These are phyloP conservation scores for Miltochrista miniata DNA, from an alignment of 2,888 invertebrate genomes.

Conservation along the genomic window DNA sequence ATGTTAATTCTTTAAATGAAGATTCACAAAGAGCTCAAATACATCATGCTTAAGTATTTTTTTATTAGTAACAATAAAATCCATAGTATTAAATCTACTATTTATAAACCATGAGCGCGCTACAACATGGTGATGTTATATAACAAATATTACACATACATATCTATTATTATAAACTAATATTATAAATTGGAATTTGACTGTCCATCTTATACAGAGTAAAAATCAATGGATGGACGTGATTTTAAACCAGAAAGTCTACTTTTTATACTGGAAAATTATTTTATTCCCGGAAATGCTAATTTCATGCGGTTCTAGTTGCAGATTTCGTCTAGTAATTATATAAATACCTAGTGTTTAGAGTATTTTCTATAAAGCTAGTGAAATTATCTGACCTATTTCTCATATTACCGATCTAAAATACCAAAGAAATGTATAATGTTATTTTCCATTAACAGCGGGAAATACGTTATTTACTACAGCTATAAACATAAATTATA, in stretches of 20 bases:
- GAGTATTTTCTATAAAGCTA: not conserved
- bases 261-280: no score
- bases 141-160: not conserved
- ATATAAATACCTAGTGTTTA: not conserved
- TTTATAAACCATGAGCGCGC: conserved; percentile 7
- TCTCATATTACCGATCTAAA: conserved; percentile 1
- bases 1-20: no score
- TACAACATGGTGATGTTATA: conserved; percentile 4
- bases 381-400: no score
- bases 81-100: not conserved
- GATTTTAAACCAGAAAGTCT: no score
- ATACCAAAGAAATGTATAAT: conserved; percentile 11
- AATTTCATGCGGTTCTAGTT: no score
- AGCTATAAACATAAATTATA: conserved; percentile 37
- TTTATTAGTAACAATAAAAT: conserved; percentile 24
- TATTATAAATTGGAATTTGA: not conserved
- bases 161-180: no score
- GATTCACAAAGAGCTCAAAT: no score
- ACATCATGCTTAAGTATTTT: no score
- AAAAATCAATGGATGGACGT: not conserved
- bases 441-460: conserved; percentile 29
- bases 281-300: no score
- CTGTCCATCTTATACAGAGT: no score
- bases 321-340: no score
- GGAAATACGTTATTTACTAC: conserved; percentile 41